Evolutionary conservation across 2,113 vertebrate genomes (phyloP).

Genomic region (Pavo muticus): DNA sequence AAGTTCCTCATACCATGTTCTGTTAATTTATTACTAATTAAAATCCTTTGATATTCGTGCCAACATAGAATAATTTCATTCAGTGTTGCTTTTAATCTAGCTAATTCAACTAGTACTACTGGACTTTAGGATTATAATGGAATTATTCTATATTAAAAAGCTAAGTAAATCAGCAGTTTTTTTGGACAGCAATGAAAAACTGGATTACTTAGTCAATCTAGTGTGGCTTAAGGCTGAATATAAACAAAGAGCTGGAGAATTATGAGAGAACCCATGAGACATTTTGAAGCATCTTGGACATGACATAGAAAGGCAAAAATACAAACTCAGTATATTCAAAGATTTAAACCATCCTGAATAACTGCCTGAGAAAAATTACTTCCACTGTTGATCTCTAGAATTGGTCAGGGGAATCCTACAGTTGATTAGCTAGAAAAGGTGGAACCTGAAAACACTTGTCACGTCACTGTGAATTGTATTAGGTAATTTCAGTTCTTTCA

Average conservation of each 20-base stretch:
- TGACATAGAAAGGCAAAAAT: constrained; percentile 1
- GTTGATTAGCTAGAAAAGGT: neutral
- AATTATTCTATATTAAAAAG: neutral
- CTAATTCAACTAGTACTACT: neutral
- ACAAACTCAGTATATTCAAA: neutral
- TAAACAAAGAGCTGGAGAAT: neutral
- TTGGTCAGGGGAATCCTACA: neutral
- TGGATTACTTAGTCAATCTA: neutral
- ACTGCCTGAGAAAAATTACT: neutral
- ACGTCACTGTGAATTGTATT: neutral
- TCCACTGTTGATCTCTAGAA: constrained; percentile 18
- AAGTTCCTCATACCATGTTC: neutral
- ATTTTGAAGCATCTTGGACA: neutral
- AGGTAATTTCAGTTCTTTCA: neutral
- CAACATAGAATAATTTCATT: constrained; percentile 16
- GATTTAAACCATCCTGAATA: constrained; percentile 22
- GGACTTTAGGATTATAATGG: neutral
- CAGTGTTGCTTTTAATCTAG: neutral
- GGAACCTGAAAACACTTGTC: neutral
- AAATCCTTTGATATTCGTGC: neutral
- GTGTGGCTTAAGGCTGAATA: neutral
- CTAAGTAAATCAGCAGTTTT: neutral
- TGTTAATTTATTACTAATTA: neutral
- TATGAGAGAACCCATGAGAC: neutral
- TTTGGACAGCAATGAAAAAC: neutral